Evolutionary conservation across 2,113 vertebrate genomes (phyloP).

Genomic region (Passer domesticus): DNA sequence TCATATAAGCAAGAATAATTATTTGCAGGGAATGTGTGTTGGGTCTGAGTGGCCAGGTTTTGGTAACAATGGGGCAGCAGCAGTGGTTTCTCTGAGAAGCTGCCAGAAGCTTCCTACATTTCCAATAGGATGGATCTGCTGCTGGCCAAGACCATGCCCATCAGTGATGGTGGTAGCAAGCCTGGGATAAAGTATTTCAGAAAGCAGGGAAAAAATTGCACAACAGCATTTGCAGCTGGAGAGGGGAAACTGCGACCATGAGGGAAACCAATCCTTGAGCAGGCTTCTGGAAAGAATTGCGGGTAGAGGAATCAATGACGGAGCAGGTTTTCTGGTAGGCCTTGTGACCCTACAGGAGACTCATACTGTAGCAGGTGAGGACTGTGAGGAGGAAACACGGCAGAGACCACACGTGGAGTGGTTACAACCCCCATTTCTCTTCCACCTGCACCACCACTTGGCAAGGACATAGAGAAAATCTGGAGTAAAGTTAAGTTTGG

Average conservation of each 20-base stretch:
- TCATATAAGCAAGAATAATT: background rate
- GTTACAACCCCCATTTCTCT: background rate
- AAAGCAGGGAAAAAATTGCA: background rate
- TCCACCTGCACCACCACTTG: rapidly evolving
- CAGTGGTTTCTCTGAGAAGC: background rate
- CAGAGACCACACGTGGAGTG: background rate
- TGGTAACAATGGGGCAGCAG: rapidly evolving
- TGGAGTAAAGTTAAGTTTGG: rapidly evolving
- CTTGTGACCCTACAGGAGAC: rapidly evolving
- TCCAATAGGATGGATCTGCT: rapidly evolving
- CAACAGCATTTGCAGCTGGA: background rate
- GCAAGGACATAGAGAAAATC: background rate
- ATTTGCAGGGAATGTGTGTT: background rate
- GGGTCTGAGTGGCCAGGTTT: background rate
- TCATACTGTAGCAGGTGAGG: background rate
- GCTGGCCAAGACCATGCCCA: rapidly evolving
- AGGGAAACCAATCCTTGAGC: rapidly evolving
- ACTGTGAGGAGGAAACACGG: rapidly evolving
- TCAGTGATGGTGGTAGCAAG: rapidly evolving
- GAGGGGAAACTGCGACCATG: rapidly evolving
- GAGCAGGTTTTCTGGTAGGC: background rate
- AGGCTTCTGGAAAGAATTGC: background rate
- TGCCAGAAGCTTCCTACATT: background rate
- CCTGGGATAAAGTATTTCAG: background rate
- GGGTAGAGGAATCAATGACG: background rate